A percentile compares a stretch with the other conserved stretches of the same genome.
phyloP scores from a whole-genome alignment of 2,113 vertebrate genomes.

The Pollimyrus isidori region DNA sequence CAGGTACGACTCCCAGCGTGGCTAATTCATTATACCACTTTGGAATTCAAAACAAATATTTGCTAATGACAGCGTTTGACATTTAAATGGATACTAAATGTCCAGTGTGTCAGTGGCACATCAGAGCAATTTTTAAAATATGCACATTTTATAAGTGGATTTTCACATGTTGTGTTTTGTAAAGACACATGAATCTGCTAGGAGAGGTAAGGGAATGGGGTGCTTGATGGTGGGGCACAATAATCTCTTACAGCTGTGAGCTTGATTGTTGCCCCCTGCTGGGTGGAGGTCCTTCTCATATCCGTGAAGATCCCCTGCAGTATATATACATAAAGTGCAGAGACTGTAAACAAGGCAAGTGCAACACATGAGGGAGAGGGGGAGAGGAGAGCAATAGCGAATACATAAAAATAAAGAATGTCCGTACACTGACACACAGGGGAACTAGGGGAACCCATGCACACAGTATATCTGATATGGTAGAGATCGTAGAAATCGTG shows the following conservation, averaged over 20 bases:
- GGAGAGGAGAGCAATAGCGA: neutral
- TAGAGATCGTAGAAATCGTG: neutral
- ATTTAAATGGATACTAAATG: neutral
- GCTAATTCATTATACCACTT: constrained; percentile 39
- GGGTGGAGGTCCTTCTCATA: neutral
- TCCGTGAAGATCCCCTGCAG: neutral
- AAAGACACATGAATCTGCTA: neutral
- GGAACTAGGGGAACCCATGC: neutral
- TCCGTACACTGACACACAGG: neutral
- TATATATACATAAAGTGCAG: no score
- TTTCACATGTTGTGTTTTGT: neutral
- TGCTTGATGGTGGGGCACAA: neutral
- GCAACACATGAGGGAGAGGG: neutral
- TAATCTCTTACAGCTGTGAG: neutral
- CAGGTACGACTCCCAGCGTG: constrained; percentile 53
- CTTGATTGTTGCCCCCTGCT: neutral
- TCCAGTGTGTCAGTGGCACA: neutral
- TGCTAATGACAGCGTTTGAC: constrained; percentile 49
- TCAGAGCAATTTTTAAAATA: neutral
- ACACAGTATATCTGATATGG: neutral
- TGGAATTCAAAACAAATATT: constrained; percentile 38
- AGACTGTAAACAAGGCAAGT: no score
- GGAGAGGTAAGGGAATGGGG: neutral
- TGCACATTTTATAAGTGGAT: neutral
- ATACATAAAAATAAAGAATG: neutral